phyloP scores from a whole-genome alignment of 2,113 vertebrate genomes.

The Coreoperca whiteheadi region DNA sequence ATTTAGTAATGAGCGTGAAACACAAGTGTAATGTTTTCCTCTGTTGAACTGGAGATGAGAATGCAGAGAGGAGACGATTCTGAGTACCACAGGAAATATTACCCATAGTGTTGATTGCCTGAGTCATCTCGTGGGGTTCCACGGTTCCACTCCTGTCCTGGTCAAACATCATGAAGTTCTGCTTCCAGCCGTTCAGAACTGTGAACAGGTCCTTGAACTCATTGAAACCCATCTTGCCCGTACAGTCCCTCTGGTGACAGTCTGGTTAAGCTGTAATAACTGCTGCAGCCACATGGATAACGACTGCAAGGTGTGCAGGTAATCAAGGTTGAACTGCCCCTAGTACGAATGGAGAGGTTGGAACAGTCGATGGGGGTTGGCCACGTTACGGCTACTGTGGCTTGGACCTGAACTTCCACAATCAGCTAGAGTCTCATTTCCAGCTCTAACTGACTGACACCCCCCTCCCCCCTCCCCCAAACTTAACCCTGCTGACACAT shows the following conservation, averaged over 20 bases:
- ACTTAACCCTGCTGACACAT: neutral
- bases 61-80: too few relatives aligned
- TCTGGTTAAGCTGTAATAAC: conserved; percentile 75
- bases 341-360: neutral
- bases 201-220: conserved; percentile 93
- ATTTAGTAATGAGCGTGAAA: neutral
- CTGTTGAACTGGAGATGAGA: neutral
- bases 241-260: conserved; percentile 85
- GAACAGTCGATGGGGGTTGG: neutral
- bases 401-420: too few relatives aligned
- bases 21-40: neutral
- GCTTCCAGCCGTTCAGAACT: conserved; percentile 92
- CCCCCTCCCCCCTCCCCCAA: neutral
- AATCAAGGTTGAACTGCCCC: neutral
- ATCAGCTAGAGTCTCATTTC: too few relatives aligned
- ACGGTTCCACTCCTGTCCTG: conserved; percentile 89
- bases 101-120: conserved; percentile 90
- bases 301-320: too few relatives aligned
- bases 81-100: too few relatives aligned
- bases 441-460: too few relatives aligned
- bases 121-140: conserved; percentile 88
- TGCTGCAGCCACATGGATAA: too few relatives aligned
- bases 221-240: conserved; percentile 93
- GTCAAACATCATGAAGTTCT: conserved; percentile 92
- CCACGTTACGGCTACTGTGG: too few relatives aligned